Evolutionary conservation across 2,113 vertebrate species (phyloP).

Genomic region (Irena cyanogastra): DNA sequence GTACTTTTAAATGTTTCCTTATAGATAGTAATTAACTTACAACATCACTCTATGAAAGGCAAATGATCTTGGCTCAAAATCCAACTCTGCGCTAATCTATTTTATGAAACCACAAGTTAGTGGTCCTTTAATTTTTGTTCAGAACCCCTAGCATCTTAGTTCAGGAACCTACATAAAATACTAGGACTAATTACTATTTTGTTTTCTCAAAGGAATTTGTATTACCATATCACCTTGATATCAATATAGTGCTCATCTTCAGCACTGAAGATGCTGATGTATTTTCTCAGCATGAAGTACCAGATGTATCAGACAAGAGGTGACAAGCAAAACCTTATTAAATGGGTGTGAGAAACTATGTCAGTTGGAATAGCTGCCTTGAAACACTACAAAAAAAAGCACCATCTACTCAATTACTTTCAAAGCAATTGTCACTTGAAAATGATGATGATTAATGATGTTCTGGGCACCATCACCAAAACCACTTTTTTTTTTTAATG

Average conservation of each 20-base stretch:
- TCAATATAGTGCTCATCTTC: neutral
- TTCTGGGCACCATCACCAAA: neutral
- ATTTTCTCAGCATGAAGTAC: neutral
- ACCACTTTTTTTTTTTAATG: neutral
- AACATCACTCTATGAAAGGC: neutral
- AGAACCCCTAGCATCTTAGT: neutral
- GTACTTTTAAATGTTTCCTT: neutral
- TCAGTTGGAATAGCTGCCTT: neutral
- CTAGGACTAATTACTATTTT: neutral
- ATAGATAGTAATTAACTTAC: neutral
- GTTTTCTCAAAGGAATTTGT: neutral
- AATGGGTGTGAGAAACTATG: neutral
- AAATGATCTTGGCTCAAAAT: neutral
- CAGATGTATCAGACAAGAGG: neutral
- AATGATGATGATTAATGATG: neutral
- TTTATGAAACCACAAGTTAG: neutral
- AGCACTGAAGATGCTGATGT: neutral
- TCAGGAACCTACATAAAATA: neutral
- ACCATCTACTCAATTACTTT: neutral
- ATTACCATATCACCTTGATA: neutral
- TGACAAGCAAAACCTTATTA: neutral
- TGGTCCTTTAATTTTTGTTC: neutral
- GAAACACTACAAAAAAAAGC: neutral
- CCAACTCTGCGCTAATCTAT: neutral
- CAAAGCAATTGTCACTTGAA: neutral